These are phyloP conservation scores for Vanessa tameamea DNA, from an alignment of 1,140 invertebrate species.

Conservation along the genomic window DNA sequence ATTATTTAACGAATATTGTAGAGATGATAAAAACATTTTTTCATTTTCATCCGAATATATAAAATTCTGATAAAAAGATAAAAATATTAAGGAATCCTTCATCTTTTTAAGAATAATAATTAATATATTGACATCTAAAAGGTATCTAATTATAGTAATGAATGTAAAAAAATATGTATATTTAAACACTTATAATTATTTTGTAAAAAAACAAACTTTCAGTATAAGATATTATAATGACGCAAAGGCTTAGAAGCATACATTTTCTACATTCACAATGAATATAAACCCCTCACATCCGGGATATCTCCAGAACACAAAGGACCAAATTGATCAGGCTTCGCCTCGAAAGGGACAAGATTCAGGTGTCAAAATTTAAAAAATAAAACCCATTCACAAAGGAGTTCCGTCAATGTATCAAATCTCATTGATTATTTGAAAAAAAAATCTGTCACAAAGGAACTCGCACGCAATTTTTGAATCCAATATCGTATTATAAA, in stretches of 20 bases:
- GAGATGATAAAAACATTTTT: too few relatives aligned
- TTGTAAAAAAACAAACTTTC: constrained; percentile 1
- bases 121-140: too few relatives aligned
- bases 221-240: constrained; percentile 18
- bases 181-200: neutral
- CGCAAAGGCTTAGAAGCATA: constrained; percentile 16
- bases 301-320: constrained; percentile 49
- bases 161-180: neutral
- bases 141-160: too few relatives aligned
- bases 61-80: too few relatives aligned
- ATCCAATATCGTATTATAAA: constrained; percentile 67
- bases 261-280: constrained; percentile 26
- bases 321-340: constrained; percentile 62
- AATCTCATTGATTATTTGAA: constrained; percentile 43
- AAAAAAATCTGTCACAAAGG: constrained; percentile 62
- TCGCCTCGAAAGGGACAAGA: constrained; percentile 54
- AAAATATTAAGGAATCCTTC: too few relatives aligned
- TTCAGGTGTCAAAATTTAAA: constrained; percentile 73
- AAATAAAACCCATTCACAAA: constrained; percentile 61
- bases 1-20: too few relatives aligned
- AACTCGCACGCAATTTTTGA: constrained; percentile 64
- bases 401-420: constrained; percentile 69
- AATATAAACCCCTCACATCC: constrained; percentile 50
- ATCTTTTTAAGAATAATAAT: too few relatives aligned
- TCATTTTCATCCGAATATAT: too few relatives aligned